phyloP scores from a whole-genome alignment of 2,797 vertebrate genomes.

The Tarsius wallacei region DNA sequence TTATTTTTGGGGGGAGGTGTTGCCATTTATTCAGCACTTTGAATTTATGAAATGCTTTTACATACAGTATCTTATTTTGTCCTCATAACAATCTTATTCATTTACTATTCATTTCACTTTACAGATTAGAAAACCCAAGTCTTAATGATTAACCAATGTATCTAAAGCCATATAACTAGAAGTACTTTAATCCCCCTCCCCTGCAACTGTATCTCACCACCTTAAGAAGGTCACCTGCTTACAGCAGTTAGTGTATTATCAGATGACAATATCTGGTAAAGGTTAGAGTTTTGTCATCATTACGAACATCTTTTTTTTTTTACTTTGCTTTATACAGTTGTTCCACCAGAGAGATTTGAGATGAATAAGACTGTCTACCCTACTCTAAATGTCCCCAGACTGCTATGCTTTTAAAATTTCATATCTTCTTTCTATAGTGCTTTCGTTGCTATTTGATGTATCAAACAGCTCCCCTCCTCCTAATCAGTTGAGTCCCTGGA shows the following conservation, averaged over 20 bases:
- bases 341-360: slow-evolving; percentile 46
- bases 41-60: slow-evolving; percentile 56
- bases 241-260: background rate
- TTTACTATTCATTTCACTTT: slow-evolving; percentile 18
- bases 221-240: slow-evolving; percentile 35
- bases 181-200: background rate
- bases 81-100: background rate
- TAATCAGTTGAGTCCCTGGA: slow-evolving; percentile 66
- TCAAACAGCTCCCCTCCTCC: slow-evolving; percentile 55
- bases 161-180: slow-evolving; percentile 30
- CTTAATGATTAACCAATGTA: slow-evolving; percentile 45
- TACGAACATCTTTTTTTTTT: background rate
- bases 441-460: slow-evolving; percentile 77
- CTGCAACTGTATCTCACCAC: background rate
- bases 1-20: background rate
- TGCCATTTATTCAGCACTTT: slow-evolving; percentile 40
- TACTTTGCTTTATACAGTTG: slow-evolving; percentile 52
- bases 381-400: slow-evolving; percentile 60
- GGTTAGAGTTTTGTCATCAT: slow-evolving; percentile 16
- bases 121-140: background rate
- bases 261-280: slow-evolving; percentile 57
- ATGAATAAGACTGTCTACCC: slow-evolving; percentile 55
- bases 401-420: slow-evolving; percentile 69
- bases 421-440: slow-evolving; percentile 73
- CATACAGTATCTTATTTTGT: slow-evolving; percentile 51